A percentile compares a stretch with the other conserved stretches of the same genome.
Evolutionary conservation across 2,113 vertebrate genomes (phyloP).

Genomic region (Serinus canaria): DNA sequence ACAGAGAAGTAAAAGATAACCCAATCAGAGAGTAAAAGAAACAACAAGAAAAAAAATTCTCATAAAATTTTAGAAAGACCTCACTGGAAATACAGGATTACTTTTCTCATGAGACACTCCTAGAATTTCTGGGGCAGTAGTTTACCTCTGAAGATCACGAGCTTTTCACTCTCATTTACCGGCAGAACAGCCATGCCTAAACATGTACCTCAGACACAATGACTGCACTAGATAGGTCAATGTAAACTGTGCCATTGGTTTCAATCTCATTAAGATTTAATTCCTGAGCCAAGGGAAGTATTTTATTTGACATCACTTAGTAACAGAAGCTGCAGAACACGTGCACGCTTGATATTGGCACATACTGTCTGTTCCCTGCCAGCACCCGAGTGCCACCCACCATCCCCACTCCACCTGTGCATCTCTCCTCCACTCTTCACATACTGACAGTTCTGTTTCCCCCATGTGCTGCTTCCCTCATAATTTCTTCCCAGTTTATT

Average conservation of each 20-base stretch:
- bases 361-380: not conserved
- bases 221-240: not conserved
- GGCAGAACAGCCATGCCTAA: not conserved
- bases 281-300: not conserved
- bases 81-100: not conserved
- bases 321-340: not conserved
- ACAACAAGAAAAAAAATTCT: not conserved
- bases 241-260: not conserved
- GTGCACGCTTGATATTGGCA: not conserved
- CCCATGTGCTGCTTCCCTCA: not conserved
- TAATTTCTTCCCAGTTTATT: not conserved
- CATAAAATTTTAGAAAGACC: not conserved
- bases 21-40: not conserved
- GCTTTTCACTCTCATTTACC: not conserved
- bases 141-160: not conserved
- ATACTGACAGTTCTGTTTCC: not conserved
- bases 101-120: not conserved
- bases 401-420: not conserved
- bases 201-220: not conserved
- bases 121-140: not conserved
- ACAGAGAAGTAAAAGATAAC: not conserved
- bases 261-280: not conserved
- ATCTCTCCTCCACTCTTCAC: not conserved
- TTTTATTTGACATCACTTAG: not conserved
- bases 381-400: not conserved